Conservation (phyloP, 2,113 vertebrate genomes). For the Pterophyllum scalare region DNA sequence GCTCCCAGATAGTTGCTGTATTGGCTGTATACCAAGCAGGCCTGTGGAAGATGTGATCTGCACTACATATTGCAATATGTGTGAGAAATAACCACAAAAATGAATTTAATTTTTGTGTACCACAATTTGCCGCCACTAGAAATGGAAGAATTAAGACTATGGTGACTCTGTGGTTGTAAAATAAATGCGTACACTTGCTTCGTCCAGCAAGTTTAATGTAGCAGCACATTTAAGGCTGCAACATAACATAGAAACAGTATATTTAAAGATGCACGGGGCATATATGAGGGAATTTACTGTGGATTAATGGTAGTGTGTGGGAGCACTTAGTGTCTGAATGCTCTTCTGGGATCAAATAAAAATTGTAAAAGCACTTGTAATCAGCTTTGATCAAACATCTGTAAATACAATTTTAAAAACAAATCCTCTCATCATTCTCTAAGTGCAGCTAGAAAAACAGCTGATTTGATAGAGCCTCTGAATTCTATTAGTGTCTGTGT, state of each 20-base stretch:
- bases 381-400: conserved; percentile 19
- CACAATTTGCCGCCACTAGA: not conserved
- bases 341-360: conserved; percentile 3
- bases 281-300: not conserved
- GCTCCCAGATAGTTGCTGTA: not conserved
- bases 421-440: not conserved
- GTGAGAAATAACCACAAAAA: not conserved
- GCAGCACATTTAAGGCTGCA: not conserved
- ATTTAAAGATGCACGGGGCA: not conserved
- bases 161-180: not conserved
- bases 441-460: not conserved
- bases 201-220: not conserved
- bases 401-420: not conserved
- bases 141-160: not conserved
- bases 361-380: conserved; percentile 8
- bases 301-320: conserved; percentile 10
- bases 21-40: not conserved
- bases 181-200: not conserved
- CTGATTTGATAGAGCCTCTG: not conserved
- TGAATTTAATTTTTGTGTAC: not conserved
- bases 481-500: not conserved
- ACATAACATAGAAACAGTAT: not conserved
- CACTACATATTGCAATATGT: not conserved
- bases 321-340: not conserved
- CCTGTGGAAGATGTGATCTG: not conserved